Percentiles rank a stretch among this genome's conserved stretches.
Conservation (phyloP, 1,140 invertebrate genomes). For the Micrasema longulum region DNA sequence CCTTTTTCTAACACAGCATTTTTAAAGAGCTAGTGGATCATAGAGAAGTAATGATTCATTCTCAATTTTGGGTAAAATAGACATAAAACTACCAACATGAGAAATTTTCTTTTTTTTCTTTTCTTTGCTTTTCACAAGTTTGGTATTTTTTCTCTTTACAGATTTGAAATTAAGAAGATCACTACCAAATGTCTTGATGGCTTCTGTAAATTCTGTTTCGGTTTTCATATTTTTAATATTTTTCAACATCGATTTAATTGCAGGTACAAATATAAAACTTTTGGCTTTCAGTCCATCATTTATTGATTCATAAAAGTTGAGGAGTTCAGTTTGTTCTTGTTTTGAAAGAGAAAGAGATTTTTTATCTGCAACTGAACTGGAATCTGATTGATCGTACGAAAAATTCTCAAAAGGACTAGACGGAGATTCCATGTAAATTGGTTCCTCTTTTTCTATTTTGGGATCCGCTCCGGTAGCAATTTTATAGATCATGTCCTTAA, state of each 20-base stretch:
- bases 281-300: constrained; percentile 49
- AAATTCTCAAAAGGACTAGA: neutral
- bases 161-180: constrained; percentile 2
- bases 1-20: no score
- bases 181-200: constrained; percentile 47
- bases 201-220: constrained; percentile 37
- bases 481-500: constrained; percentile 47
- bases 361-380: neutral
- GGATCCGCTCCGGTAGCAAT: constrained; percentile 44
- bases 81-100: neutral
- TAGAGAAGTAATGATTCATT: constrained; percentile 17
- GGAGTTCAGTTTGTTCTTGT: constrained; percentile 39
- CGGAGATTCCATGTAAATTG: neutral
- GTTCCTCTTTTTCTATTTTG: constrained; percentile 14
- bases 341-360: constrained; percentile 24
- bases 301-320: constrained; percentile 39
- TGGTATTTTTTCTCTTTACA: constrained; percentile 2
- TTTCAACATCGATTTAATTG: constrained; percentile 49
- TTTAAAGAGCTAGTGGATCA: constrained; percentile 13
- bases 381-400: constrained; percentile 1
- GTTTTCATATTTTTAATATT: constrained; percentile 45
- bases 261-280: constrained; percentile 45
- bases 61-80: constrained; percentile 26
- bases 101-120: constrained; percentile 2
- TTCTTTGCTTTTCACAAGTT: constrained; percentile 27